Conservation (phyloP, 2,113 vertebrate species). For the Gulo gulo region DNA sequence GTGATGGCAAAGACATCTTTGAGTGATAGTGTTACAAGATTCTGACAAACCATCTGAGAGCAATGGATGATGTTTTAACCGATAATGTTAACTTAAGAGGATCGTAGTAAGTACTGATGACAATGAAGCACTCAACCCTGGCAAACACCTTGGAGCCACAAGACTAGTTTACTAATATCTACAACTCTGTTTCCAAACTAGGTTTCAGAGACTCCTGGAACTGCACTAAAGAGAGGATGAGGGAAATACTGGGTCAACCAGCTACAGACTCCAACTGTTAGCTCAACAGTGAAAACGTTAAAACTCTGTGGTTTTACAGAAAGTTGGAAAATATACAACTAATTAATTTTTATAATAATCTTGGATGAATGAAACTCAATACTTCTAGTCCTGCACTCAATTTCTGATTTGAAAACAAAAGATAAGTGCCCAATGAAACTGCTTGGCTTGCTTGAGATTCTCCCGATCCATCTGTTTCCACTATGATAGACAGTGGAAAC, state of each 20-base stretch:
- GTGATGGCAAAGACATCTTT: background rate
- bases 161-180: background rate
- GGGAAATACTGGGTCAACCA: background rate
- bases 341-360: background rate
- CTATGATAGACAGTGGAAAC: background rate
- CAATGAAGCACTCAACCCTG: background rate
- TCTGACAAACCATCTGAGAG: background rate
- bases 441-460: background rate
- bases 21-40: background rate
- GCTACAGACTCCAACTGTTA: rapidly evolving
- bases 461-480: background rate
- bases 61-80: background rate
- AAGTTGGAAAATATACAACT: background rate
- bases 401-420: slow-evolving; percentile 24
- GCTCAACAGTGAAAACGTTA: background rate
- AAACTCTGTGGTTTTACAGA: background rate
- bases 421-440: background rate
- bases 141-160: rapidly evolving
- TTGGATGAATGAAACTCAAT: background rate
- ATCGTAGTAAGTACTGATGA: background rate
- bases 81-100: background rate
- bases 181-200: background rate
- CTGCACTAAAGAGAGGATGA: background rate
- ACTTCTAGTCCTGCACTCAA: background rate
- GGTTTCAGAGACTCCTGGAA: background rate